A percentile compares a stretch with the other conserved stretches of the same genome.
Conservation (phyloP, 2,797 vertebrate genomes). For the Acanthis flammea region DNA sequence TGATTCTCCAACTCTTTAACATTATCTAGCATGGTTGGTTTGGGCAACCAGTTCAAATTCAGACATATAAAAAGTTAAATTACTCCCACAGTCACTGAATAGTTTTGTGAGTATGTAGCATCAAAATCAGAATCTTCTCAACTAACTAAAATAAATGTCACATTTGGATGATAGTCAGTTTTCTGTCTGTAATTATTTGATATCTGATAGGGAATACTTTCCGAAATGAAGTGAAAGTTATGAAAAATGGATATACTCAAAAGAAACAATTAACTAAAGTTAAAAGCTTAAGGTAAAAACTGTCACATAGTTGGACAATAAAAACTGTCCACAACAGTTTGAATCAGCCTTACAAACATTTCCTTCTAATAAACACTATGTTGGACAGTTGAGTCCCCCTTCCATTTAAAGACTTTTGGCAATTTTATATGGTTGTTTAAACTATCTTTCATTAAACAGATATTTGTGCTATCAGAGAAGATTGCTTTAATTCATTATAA, state of each 20-base stretch:
- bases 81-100: not conserved
- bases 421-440: not conserved
- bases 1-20: not conserved
- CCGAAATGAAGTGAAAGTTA: not conserved
- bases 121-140: not conserved
- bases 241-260: not conserved
- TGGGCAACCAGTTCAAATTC: not conserved
- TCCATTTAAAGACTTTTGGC: not conserved
- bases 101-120: not conserved
- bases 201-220: not conserved
- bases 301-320: no score
- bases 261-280: not conserved
- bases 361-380: not conserved
- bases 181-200: not conserved
- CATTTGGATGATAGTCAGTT: not conserved
- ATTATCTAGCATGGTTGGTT: not conserved
- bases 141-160: not conserved
- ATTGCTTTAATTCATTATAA: not conserved
- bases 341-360: not conserved
- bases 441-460: not conserved
- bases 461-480: not conserved
- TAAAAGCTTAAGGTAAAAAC: not conserved
- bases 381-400: accelerated
- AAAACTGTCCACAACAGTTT: no score
- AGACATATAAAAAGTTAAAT: not conserved